These are phyloP conservation scores for Drosophila nikananu DNA, from an alignment of 1,140 invertebrate species.

Conservation along the genomic window DNA sequence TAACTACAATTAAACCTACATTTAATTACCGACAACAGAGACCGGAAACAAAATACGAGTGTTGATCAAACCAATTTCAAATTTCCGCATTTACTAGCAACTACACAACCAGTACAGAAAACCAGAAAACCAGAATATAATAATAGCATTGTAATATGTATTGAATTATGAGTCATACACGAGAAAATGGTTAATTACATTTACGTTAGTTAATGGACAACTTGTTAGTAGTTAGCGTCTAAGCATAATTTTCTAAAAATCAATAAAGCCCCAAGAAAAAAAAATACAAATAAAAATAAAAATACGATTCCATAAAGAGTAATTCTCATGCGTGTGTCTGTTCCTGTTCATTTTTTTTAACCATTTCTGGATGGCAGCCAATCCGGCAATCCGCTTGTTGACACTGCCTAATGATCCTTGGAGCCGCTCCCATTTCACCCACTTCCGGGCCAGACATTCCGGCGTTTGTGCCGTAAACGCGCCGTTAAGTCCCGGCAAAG, in stretches of 20 bases:
- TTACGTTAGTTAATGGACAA: constrained; percentile 81
- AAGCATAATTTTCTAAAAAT: constrained; percentile 83
- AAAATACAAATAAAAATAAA: constrained; percentile 31
- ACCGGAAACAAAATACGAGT: constrained; percentile 47
- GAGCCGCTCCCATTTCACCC: constrained; percentile 8
- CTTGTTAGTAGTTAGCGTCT: constrained; percentile 79
- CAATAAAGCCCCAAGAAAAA: constrained; percentile 65
- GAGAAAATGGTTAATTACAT: constrained; percentile 69
- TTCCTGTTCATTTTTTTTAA: not conserved
- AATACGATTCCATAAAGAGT: constrained; percentile 9
- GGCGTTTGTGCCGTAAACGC: constrained; percentile 41
- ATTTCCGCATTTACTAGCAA: constrained; percentile 84
- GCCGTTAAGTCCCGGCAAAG: constrained; percentile 50
- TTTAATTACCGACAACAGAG: constrained; percentile 43
- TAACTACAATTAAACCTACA: constrained; percentile 69
- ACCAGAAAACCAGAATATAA: constrained; percentile 45
- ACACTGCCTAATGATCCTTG: constrained; percentile 65
- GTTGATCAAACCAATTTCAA: constrained; percentile 76
- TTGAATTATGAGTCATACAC: constrained; percentile 51
- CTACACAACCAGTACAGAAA: constrained; percentile 59
- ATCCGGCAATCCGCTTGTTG: constrained; percentile 38
- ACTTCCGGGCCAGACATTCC: constrained; percentile 45
- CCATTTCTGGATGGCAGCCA: constrained; percentile 32
- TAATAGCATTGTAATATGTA: constrained; percentile 66
- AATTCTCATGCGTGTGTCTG: constrained; percentile 18